Percentiles rank a stretch among this genome's conserved stretches.
phyloP scores from a whole-genome alignment of 2,113 vertebrate species.

The Gobio gobio region DNA sequence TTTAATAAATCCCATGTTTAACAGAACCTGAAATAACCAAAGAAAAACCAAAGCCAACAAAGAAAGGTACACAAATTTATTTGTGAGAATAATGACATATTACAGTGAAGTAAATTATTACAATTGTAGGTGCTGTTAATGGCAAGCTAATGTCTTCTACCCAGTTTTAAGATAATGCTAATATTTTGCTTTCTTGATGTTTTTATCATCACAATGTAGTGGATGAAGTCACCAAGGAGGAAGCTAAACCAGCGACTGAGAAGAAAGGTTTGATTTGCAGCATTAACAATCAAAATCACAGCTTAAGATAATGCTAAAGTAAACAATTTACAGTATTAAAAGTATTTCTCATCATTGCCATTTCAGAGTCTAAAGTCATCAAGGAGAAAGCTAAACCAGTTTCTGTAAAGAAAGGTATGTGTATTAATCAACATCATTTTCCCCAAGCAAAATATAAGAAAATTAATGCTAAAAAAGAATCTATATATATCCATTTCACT shows the following conservation, averaged over 20 bases:
- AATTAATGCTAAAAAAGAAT: neutral
- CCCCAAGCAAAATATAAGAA: neutral
- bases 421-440: neutral
- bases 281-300: neutral
- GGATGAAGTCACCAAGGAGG: constrained; percentile 33
- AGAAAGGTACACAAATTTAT: constrained; percentile 47
- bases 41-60: constrained; percentile 29
- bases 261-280: constrained; percentile 1
- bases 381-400: constrained; percentile 60
- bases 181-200: neutral
- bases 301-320: neutral
- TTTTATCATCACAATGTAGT: neutral
- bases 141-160: neutral
- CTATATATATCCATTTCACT: neutral
- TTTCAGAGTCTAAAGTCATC: constrained; percentile 28
- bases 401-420: constrained; percentile 54
- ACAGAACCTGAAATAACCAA: neutral
- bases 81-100: neutral
- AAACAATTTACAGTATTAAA: neutral
- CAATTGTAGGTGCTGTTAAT: no score
- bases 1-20: neutral
- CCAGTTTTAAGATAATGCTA: neutral
- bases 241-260: constrained; percentile 7
- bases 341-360: neutral
- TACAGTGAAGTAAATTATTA: no score